These are phyloP conservation scores for Thrips palmi DNA, from an alignment of 1,140 invertebrate genomes.

Conservation along the genomic window DNA sequence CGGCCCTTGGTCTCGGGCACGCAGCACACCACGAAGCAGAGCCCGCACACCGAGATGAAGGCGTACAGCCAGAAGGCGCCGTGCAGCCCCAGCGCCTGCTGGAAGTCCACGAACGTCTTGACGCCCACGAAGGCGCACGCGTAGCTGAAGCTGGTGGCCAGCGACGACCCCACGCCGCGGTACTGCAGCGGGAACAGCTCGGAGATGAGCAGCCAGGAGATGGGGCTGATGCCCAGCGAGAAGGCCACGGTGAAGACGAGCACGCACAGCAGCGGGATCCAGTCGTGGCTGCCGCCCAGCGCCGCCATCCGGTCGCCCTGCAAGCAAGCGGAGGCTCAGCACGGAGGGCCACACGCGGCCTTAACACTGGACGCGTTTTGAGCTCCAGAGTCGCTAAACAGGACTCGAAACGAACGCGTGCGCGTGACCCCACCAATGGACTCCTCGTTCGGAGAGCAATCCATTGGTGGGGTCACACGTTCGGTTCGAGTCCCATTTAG, in stretches of 20 bases:
- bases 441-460: no score
- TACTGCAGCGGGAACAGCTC: conserved; percentile 76
- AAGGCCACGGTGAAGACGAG: conserved; percentile 67
- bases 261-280: conserved; percentile 66
- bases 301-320: no score
- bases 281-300: conserved; percentile 39
- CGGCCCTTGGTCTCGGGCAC: conserved; percentile 82
- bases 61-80: conserved; percentile 81
- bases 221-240: conserved; percentile 73
- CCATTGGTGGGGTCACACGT: no score
- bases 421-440: no score
- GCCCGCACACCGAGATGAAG: conserved; percentile 57
- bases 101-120: conserved; percentile 70
- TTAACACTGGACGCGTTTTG: no score
- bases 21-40: conserved; percentile 65
- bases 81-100: conserved; percentile 49
- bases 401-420: no score
- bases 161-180: conserved; percentile 59
- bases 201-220: conserved; percentile 71
- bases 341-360: neutral
- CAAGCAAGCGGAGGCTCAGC: neutral
- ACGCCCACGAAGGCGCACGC: conserved; percentile 74
- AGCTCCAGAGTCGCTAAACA: no score
- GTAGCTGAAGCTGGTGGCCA: conserved; percentile 73
- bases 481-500: no score